Conservation (phyloP, 2,888 invertebrate genomes). For the Coremacera marginata region DNA sequence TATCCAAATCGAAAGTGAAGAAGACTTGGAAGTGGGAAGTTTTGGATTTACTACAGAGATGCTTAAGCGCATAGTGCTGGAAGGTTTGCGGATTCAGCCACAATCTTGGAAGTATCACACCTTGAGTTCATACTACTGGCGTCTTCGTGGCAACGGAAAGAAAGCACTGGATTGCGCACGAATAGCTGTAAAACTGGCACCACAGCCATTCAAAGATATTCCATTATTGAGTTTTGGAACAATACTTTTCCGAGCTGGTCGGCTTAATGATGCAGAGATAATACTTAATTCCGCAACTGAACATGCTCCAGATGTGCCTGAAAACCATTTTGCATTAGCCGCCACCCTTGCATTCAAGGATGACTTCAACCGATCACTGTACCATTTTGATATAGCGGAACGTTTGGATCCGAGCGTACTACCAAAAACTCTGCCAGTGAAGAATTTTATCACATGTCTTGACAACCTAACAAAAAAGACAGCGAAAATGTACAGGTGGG, state of each 20-base stretch:
- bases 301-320: slow-evolving; percentile 62
- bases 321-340: slow-evolving; percentile 65
- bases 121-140: slow-evolving; percentile 66
- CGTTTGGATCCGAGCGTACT: slow-evolving; percentile 61
- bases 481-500: slow-evolving; percentile 61
- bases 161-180: slow-evolving; percentile 66
- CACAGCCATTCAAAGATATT: slow-evolving; percentile 61
- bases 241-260: slow-evolving; percentile 63
- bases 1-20: slow-evolving; percentile 60
- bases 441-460: slow-evolving; percentile 63
- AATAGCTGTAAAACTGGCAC: slow-evolving; percentile 61
- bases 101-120: slow-evolving; percentile 66
- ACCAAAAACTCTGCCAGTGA: slow-evolving; percentile 60
- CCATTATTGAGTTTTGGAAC: slow-evolving; percentile 65
- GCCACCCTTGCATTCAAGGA: slow-evolving; percentile 63
- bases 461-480: slow-evolving; percentile 64
- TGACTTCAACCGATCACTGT: slow-evolving; percentile 64
- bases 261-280: slow-evolving; percentile 62
- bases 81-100: slow-evolving; percentile 58
- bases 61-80: slow-evolving; percentile 54
- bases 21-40: slow-evolving; percentile 44
- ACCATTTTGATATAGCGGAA: slow-evolving; percentile 63
- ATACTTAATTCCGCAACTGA: slow-evolving; percentile 63
- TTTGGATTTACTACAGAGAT: slow-evolving; percentile 51
- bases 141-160: slow-evolving; percentile 63